These are phyloP conservation scores for Sturnira hondurensis DNA, from an alignment of 2,113 vertebrate genomes.

Conservation along the genomic window DNA sequence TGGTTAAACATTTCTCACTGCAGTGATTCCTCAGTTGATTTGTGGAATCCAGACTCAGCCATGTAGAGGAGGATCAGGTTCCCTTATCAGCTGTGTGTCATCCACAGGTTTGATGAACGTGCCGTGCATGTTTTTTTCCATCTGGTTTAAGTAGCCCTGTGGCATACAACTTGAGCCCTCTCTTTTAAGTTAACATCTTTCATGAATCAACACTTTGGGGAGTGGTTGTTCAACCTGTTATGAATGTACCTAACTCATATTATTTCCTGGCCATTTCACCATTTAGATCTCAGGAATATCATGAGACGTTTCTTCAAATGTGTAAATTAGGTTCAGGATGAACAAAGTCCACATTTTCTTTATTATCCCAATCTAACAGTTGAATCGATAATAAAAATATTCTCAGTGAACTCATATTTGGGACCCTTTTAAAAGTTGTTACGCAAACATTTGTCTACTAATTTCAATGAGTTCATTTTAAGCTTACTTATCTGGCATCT, in stretches of 20 bases:
- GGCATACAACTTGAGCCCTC: not conserved
- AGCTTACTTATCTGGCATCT: not conserved
- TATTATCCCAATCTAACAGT: not conserved
- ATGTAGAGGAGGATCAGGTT: not conserved
- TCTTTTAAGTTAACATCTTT: not conserved
- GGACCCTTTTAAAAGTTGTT: not conserved
- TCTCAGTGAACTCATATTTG: not conserved
- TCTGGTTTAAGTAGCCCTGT: not conserved
- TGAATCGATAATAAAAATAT: constrained; percentile 14
- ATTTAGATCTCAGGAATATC: constrained; percentile 30
- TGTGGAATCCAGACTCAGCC: constrained; percentile 15
- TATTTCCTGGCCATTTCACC: constrained; percentile 36
- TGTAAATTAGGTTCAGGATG: not conserved
- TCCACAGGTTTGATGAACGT: not conserved
- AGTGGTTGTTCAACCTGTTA: constrained; percentile 31
- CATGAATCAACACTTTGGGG: constrained; percentile 22
- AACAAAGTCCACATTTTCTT: not conserved
- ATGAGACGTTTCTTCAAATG: not conserved
- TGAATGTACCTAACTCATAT: not conserved
- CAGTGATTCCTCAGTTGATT: not conserved
- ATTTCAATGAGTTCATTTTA: not conserved
- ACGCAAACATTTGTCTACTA: not conserved
- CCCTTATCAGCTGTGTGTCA: not conserved
- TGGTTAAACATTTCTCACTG: not conserved
- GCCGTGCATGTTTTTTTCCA: not conserved